Base-by-base conservation (phyloP, 2,888 invertebrate genomes). In the Eustalomyia histrio region DNA sequence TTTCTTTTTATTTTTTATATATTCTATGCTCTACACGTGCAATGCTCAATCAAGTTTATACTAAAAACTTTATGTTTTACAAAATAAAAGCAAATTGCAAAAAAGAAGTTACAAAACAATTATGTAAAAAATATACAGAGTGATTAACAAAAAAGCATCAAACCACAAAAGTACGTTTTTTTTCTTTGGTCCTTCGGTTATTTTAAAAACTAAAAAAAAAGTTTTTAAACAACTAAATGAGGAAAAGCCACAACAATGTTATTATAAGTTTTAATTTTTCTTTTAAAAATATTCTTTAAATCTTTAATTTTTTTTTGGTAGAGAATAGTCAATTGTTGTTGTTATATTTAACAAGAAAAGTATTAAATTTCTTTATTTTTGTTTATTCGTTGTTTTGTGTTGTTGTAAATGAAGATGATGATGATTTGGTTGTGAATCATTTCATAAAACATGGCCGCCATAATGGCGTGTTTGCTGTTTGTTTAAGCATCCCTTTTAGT, bases 371-470 rank as follows among this genome's bases (percentile, higher is more conserved):
- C n/a, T n/a, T n/a, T n/a, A 12, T 18, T 29, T 21, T 52, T 61
- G 6, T 47, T 47, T 47, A 21, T 55, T 63, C 29, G 43, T 53
- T 68, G 43, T 16, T 55, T 75, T 61, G 17, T 58, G 14, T 64
- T 57, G 33, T 17, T 53, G 29, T 29, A 29, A 29, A 29, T 29
- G 17, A 17, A 58, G 58, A 29, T 29, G 29, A 29, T 7, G 29
- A 29, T 29, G 29, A 29, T 29, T 29, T 29, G 3, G 29, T 10
- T 58, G 16, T 18, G 9, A 50, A 33, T 33, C 58, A 69, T 60
- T 69, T 69, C n/a, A 21, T 55, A 53, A 17, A 74, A 67, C 14
- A 57, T 33, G 52, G 9, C 50, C 69, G 73, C 74, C 78, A 81
- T 78, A 57, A 58, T 65, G 78, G 39, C 47, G 60, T 61, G 60